These are phyloP conservation scores for Thomomys bottae DNA, from an alignment of 2,113 vertebrate genomes.

Conservation along the genomic window DNA sequence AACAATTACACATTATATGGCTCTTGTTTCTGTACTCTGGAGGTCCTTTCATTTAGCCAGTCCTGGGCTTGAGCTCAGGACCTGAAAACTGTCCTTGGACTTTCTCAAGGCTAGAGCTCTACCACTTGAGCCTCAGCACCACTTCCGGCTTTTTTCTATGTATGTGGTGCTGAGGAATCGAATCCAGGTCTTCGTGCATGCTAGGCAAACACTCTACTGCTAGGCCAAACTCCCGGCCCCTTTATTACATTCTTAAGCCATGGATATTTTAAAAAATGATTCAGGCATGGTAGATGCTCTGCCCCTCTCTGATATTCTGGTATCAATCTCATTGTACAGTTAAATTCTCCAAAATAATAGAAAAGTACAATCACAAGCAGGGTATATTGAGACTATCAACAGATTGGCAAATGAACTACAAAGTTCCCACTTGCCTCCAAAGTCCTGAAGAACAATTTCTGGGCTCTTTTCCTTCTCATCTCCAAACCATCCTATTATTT, in stretches of 20 bases:
- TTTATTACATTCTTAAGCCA: constrained; percentile 28
- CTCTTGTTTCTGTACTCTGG: too few species aligned
- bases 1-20: too few species aligned
- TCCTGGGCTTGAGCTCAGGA: too few species aligned
- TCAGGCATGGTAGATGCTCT: background rate
- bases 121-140: too few species aligned
- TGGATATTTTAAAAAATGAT: background rate
- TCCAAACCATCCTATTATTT: background rate
- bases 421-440: background rate
- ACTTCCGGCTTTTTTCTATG: too few species aligned
- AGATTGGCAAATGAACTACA: constrained; percentile 19
- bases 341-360: background rate
- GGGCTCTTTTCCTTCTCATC: background rate
- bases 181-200: too few species aligned
- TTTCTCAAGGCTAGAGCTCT: too few species aligned
- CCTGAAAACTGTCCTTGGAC: too few species aligned
- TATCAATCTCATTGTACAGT: background rate
- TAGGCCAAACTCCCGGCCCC: too few species aligned
- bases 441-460: constrained; percentile 20
- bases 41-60: too few species aligned
- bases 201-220: too few species aligned
- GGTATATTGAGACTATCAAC: background rate
- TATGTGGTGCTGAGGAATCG: too few species aligned
- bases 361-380: background rate
- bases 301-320: background rate